Evolutionary conservation across 2,113 vertebrate species (phyloP).

Genomic region (Neolamprologus tretocephalus): DNA sequence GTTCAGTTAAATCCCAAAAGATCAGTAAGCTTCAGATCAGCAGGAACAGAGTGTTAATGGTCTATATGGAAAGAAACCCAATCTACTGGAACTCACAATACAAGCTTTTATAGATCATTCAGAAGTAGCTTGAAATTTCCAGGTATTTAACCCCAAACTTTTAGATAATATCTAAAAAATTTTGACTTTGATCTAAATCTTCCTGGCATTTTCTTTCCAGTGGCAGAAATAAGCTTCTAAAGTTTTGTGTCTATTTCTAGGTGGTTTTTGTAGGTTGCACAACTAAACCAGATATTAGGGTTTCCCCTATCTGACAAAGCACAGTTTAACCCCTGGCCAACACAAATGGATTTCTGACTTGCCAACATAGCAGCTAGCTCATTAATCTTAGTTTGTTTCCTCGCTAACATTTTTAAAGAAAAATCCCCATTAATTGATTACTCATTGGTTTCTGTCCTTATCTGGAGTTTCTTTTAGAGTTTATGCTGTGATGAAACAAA

Average conservation of each 20-base stretch:
- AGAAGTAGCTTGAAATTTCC: background rate
- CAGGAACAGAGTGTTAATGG: background rate
- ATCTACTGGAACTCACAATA: background rate
- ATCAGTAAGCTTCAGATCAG: background rate
- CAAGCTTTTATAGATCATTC: background rate
- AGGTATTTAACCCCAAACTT: background rate
- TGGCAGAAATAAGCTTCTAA: background rate
- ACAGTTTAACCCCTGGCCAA: background rate
- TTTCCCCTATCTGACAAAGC: background rate
- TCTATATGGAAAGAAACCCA: background rate
- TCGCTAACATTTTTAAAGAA: background rate
- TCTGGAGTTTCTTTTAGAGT: background rate
- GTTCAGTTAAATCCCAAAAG: background rate
- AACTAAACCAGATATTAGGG: background rate
- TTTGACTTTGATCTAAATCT: background rate
- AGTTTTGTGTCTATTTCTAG: background rate
- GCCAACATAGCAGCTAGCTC: background rate
- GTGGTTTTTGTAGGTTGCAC: background rate
- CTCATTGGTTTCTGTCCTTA: background rate
- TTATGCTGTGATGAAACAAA: background rate
- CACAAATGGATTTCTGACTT: background rate
- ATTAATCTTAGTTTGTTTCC: background rate
- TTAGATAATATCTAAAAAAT: rapidly evolving
- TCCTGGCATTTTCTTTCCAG: background rate
- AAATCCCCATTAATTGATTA: background rate